Evolutionary conservation across 2,888 invertebrate species (phyloP).

Genomic region (Punctoribates punctum): DNA sequence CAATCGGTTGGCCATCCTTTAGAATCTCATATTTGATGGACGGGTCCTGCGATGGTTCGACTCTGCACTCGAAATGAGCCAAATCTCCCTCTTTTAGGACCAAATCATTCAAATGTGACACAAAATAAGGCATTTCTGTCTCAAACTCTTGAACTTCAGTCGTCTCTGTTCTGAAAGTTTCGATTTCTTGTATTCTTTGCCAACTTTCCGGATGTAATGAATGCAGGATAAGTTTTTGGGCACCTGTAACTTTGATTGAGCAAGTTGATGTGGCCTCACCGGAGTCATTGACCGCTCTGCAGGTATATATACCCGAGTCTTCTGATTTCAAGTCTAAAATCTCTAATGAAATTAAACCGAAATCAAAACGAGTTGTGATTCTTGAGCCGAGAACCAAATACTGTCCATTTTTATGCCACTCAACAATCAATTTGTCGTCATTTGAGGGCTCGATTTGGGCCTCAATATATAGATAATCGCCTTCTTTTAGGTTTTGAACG

Average conservation of each 20-base stretch:
- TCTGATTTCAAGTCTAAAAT: conserved; percentile 95
- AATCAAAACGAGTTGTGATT: conserved; percentile 92
- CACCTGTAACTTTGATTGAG: conserved; percentile 73
- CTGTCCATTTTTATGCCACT: conserved; percentile 54
- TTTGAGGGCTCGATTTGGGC: conserved; percentile 92
- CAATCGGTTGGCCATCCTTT: conserved; percentile 83
- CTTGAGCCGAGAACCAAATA: conserved; percentile 62
- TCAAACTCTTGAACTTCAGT: conserved; percentile 63
- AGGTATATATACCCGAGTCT: conserved; percentile 92
- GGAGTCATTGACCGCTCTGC: conserved; percentile 80
- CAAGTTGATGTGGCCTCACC: conserved; percentile 85
- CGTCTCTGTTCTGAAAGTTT: conserved; percentile 65
- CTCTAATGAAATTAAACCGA: conserved; percentile 94
- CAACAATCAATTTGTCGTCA: conserved; percentile 68
- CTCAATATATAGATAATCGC: conserved; percentile 82
- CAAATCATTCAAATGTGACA: conserved; percentile 83
- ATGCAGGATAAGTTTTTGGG: conserved; percentile 58
- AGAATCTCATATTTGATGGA: conserved; percentile 88
- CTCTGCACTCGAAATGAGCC: conserved; percentile 77
- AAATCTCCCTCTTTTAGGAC: conserved; percentile 81
- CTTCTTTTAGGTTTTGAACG: conserved; percentile 69
- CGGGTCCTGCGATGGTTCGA: conserved; percentile 86
- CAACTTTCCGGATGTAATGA: conserved; percentile 84
- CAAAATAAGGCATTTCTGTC: conserved; percentile 81
- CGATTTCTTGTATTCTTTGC: conserved; percentile 77